phyloP scores from a whole-genome alignment of 2,113 vertebrate species.

The Coregonus clupeaformis region DNA sequence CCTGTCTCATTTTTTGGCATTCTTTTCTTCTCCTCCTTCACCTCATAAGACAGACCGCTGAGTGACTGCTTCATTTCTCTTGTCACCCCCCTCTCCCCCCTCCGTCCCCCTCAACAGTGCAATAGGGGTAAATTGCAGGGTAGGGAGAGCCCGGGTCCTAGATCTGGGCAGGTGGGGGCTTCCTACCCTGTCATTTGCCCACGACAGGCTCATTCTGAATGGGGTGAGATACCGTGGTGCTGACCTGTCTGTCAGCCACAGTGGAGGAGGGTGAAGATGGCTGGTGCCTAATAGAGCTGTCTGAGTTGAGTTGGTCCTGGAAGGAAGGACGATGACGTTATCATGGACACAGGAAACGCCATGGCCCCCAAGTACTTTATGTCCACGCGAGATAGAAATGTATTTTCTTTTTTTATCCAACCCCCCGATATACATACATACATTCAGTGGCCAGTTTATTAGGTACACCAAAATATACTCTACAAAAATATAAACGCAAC shows the following conservation, averaged over 20 bases:
- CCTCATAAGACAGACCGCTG: conserved; percentile 57
- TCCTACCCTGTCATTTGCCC: conserved; percentile 94
- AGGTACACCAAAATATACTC: no score
- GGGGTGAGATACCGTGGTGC: conserved; percentile 82
- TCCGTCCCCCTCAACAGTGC: conserved; percentile 62
- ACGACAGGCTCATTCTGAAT: conserved; percentile 85
- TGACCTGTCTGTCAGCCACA: conserved; percentile 73
- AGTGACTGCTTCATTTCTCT: conserved; percentile 75
- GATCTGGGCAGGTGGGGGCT: conserved; percentile 74
- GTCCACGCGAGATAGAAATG: no score
- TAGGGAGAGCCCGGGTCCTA: conserved; percentile 71
- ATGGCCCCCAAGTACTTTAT: neutral
- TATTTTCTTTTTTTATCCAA: no score
- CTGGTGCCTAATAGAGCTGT: conserved; percentile 59
- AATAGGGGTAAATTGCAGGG: conserved; percentile 90
- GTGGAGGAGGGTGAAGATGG: conserved; percentile 16
- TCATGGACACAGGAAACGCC: neutral
- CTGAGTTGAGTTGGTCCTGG: conserved; percentile 17
- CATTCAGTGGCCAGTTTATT: no score
- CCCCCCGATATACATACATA: no score
- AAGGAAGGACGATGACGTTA: conserved; percentile 28
- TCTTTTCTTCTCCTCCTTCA: neutral
- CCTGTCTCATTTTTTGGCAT: conserved; percentile 4
- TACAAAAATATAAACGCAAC: no score
- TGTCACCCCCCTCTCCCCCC: conserved; percentile 40